Conservation (phyloP, 2,888 invertebrate species). For the Xanthia icteritia region DNA sequence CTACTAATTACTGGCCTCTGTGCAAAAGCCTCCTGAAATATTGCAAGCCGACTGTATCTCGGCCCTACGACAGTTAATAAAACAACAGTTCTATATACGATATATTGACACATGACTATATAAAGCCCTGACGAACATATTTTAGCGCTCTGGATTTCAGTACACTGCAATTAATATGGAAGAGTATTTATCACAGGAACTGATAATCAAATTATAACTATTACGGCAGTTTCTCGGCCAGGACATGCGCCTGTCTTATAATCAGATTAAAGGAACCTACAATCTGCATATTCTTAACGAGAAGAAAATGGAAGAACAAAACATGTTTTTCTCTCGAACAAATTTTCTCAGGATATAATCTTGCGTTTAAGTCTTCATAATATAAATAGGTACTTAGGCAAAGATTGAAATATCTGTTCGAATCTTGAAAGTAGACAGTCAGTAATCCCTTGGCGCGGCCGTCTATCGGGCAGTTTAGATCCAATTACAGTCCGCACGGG, state of each 20-base stretch:
- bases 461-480: constrained; percentile 66
- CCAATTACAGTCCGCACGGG: constrained; percentile 72
- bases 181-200: constrained; percentile 32
- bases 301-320: constrained; percentile 40
- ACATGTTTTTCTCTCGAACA: constrained; percentile 25
- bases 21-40: constrained; percentile 77
- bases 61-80: constrained; percentile 70
- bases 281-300: constrained; percentile 60
- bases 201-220: constrained; percentile 58
- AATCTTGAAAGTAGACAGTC: constrained; percentile 58
- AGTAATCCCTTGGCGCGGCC: constrained; percentile 46
- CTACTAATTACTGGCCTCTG: constrained; percentile 86
- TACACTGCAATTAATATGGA: constrained; percentile 39
- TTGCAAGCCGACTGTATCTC: constrained; percentile 71
- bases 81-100: constrained; percentile 50
- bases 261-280: constrained; percentile 58
- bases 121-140: constrained; percentile 24
- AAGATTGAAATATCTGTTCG: constrained; percentile 64
- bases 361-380: constrained; percentile 47
- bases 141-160: constrained; percentile 34
- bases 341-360: constrained; percentile 50
- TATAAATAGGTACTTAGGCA: constrained; percentile 44
- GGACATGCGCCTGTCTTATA: constrained; percentile 34
- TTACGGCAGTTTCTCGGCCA: constrained; percentile 26
- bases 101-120: constrained; percentile 30